Base-by-base conservation (phyloP, 1,140 invertebrate species). In the Drosophila chauvacae region DNA sequence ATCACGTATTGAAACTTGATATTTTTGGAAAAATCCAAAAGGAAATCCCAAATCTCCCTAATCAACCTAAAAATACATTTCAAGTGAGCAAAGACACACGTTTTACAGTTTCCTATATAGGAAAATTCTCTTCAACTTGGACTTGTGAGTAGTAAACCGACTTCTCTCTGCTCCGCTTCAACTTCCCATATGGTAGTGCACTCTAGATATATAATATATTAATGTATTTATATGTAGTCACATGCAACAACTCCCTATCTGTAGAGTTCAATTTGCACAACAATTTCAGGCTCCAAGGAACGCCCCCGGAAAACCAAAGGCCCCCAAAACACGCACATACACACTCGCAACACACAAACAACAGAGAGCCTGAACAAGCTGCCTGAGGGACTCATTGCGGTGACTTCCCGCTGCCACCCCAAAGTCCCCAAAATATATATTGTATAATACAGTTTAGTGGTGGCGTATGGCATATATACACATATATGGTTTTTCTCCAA, bases 271-370 rank as follows among this genome's bases (percentile, higher is more conserved):
- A 60, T 72, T 72, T 50, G 45, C 51, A 71, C 42, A 58, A 69
- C 39, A 37, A 56, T 70, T 69, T 68, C 66, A 69, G 35, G 68
- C 68, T 69, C 26, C 42, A 60, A n/a, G 69, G 20, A 72, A 59
- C 69, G 66, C 66, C 69, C 69, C 66, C 70, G 66, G 65, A 71
- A 68, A 72, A 50, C 65, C 69, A 42, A 48, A 72, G 65, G 28
- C 64, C 64, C 33, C 26, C 65, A 30, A 30, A 44, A 57, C 4
- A 35, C 20, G 23, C 20, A 14, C 39, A 35, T 30, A 37, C n/a
- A 30, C 26, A 37, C 26, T 28, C 5, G n/a, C 33, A 39, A 59
- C 39, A 48, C 61, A 61, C 59, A 51, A 39, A 62, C 33, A 59
- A 50, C 33, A 39, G 35, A 48, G 51, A 48, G 51, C 66, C 66